Evolutionary conservation across 2,888 invertebrate genomes (phyloP).

Genomic region (Torymus auratus): DNA sequence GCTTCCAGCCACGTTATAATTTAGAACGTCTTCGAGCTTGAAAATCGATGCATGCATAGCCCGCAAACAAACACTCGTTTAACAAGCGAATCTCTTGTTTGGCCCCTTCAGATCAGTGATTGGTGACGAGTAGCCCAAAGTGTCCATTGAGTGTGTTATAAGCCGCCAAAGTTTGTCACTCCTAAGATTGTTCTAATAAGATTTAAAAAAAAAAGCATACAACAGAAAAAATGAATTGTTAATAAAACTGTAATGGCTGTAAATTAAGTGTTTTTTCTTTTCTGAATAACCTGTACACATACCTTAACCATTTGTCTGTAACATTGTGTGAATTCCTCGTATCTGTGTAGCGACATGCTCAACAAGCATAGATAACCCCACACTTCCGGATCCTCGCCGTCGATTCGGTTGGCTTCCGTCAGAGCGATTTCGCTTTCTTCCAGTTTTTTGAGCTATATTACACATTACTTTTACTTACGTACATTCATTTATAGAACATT

Average conservation of each 20-base stretch:
- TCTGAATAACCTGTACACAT: neutral
- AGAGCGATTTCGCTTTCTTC: conserved; percentile 66
- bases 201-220: conserved; percentile 27
- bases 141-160: conserved; percentile 66
- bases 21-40: neutral
- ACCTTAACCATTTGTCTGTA: conserved; percentile 65
- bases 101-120: conserved; percentile 48
- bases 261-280: conserved; percentile 23
- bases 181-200: conserved; percentile 67
- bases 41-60: conserved; percentile 24
- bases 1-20: no score
- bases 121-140: conserved; percentile 63
- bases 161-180: conserved; percentile 68
- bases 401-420: conserved; percentile 67
- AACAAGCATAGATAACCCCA: conserved; percentile 70
- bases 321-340: conserved; percentile 69
- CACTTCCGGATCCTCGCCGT: conserved; percentile 63
- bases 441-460: conserved; percentile 61
- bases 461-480: neutral
- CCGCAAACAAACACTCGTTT: neutral
- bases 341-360: conserved; percentile 64
- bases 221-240: conserved; percentile 61
- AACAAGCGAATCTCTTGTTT: conserved; percentile 36
- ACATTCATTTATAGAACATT: no score
- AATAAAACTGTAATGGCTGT: conserved; percentile 61